Evolutionary conservation across 1,140 invertebrate genomes (phyloP).

Genomic region (Apocrypta bakeri): DNA sequence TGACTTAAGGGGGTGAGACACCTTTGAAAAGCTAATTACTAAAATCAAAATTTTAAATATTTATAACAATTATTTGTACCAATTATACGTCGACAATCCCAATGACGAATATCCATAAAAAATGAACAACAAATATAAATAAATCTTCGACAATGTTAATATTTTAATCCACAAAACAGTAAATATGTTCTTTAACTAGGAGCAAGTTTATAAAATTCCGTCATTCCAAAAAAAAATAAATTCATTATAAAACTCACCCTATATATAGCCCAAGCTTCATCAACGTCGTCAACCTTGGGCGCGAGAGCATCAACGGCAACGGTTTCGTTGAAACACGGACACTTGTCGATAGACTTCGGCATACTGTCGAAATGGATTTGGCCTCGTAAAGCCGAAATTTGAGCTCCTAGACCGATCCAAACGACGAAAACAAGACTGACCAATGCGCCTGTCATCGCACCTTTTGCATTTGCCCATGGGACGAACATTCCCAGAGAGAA

Average conservation of each 20-base stretch:
- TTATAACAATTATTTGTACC: too few species aligned
- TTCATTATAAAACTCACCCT: constrained; percentile 61
- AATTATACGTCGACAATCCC: too few species aligned
- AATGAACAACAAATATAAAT: too few species aligned
- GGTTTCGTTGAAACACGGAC: constrained; percentile 68
- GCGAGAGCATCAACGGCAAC: background rate
- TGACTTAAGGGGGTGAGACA: too few species aligned
- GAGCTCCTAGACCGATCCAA: constrained; percentile 85
- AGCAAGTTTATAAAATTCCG: too few species aligned
- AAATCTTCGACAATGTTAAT: too few species aligned
- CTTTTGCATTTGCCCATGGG: constrained; percentile 87
- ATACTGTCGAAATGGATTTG: constrained; percentile 71
- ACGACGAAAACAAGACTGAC: constrained; percentile 78
- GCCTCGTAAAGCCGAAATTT: constrained; percentile 76
- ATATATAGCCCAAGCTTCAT: constrained; percentile 59
- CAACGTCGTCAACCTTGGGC: constrained; percentile 11
- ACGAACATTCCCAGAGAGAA: constrained; percentile 93
- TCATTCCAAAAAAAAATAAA: too few species aligned
- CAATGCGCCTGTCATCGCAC: constrained; percentile 81
- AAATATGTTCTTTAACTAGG: too few species aligned
- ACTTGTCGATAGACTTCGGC: constrained; percentile 69
- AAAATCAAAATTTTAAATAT: too few species aligned
- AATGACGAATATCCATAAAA: too few species aligned
- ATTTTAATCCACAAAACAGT: too few species aligned
- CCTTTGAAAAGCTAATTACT: too few species aligned